Percentiles rank a stretch among this genome's conserved stretches.
Evolutionary conservation across 2,797 vertebrate species (phyloP).

Genomic region (Lophura swinhoii): DNA sequence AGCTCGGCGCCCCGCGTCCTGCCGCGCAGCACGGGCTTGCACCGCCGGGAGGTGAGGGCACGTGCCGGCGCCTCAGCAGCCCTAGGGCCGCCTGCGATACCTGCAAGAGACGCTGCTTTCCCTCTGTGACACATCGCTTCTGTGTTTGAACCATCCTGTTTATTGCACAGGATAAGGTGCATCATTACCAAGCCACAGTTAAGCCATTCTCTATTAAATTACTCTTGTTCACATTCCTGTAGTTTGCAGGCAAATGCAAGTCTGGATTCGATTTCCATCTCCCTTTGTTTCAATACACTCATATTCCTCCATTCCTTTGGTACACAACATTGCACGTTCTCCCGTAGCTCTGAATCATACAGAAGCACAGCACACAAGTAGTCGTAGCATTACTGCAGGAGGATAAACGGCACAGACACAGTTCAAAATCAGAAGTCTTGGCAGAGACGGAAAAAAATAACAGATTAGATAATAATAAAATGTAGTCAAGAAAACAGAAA

Average conservation of each 20-base stretch:
- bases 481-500: background rate
- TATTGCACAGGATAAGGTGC: slow-evolving; percentile 4
- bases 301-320: slow-evolving; percentile 6
- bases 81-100: background rate
- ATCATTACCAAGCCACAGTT: slow-evolving; percentile 16
- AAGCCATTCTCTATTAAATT: slow-evolving; percentile 68
- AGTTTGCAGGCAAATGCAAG: slow-evolving; percentile 45
- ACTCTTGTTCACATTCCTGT: slow-evolving; percentile 53
- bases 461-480: background rate
- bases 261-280: slow-evolving; percentile 32
- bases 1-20: too few relatives aligned
- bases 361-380: background rate
- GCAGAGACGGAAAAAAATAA: background rate
- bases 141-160: background rate
- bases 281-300: background rate
- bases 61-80: too few relatives aligned
- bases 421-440: slow-evolving; percentile 15
- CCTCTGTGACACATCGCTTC: background rate
- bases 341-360: background rate
- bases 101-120: background rate
- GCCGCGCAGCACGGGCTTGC: too few relatives aligned
- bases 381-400: background rate
- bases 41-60: too few relatives aligned
- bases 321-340: background rate
- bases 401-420: background rate